Conservation (phyloP, 2,113 vertebrate species). For the Neomonachus schauinslandi region DNA sequence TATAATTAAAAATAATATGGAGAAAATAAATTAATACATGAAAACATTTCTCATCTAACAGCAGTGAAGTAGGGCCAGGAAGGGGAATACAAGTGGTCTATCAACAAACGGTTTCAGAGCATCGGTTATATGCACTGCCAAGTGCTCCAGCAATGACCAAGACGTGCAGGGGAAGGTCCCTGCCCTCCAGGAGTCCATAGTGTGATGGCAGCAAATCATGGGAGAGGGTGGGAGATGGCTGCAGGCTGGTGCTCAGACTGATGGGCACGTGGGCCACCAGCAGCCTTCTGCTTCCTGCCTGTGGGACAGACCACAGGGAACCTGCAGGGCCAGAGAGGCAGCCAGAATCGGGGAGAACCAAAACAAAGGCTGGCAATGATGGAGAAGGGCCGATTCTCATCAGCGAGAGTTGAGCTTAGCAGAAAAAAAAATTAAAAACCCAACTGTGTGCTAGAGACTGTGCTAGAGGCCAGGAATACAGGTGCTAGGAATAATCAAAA, state of each 20-base stretch:
- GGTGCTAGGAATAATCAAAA: not conserved
- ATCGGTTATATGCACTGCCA: rapidly evolving
- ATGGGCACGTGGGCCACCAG: not conserved
- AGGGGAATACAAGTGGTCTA: not conserved
- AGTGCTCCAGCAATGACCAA: not conserved
- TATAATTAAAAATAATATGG: not conserved
- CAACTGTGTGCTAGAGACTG: not conserved
- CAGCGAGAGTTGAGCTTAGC: not conserved
- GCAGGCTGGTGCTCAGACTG: not conserved
- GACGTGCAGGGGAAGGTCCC: not conserved
- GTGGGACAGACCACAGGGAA: not conserved
- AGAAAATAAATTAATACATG: not conserved
- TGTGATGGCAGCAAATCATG: not conserved
- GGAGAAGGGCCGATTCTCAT: not conserved
- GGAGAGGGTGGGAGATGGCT: not conserved
- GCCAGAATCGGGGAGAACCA: not conserved
- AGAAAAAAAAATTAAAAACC: not conserved
- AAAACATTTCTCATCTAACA: not conserved
- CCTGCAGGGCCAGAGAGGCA: not conserved
- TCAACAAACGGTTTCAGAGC: not conserved
- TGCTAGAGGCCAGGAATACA: not conserved
- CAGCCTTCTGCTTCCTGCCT: not conserved
- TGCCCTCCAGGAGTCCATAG: not conserved
- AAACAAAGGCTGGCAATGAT: not conserved
- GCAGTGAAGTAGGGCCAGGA: not conserved